phyloP scores from a whole-genome alignment of 2,797 vertebrate species.

The Melanitta fusca region DNA sequence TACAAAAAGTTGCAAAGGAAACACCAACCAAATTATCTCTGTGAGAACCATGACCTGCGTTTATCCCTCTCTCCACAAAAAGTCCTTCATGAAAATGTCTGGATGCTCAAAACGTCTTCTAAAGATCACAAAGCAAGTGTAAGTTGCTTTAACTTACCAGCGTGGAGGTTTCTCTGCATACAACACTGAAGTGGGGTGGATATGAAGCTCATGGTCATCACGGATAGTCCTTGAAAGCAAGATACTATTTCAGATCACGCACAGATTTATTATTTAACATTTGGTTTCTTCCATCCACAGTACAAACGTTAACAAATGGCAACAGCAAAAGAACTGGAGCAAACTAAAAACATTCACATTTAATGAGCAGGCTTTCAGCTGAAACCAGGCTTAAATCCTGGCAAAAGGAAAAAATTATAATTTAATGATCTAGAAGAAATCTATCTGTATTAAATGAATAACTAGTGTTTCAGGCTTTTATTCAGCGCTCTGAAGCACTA shows the following conservation, averaged over 20 bases:
- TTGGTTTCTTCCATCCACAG: background rate
- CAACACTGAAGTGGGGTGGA: conserved; percentile 96
- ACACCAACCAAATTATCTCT: background rate
- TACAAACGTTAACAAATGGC: background rate
- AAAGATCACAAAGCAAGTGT: background rate
- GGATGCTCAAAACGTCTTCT: background rate
- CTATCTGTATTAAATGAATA: background rate
- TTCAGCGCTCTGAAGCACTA: background rate
- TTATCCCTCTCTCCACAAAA: background rate
- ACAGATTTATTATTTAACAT: background rate
- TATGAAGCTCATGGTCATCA: conserved; percentile 94
- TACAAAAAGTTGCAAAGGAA: background rate
- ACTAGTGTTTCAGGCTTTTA: background rate
- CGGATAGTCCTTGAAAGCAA: conserved; percentile 89
- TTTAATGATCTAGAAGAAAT: background rate
- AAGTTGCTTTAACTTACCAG: conserved; percentile 83
- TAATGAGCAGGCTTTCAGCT: background rate
- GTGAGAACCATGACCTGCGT: background rate
- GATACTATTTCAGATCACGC: background rate
- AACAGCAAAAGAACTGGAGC: background rate
- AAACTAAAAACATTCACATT: background rate
- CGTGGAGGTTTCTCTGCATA: conserved; percentile 96
- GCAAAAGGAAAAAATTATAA: background rate
- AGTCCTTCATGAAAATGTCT: background rate
- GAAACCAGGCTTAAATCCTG: background rate